A percentile compares a stretch with the other conserved stretches of the same genome.
Evolutionary conservation across 2,888 invertebrate species (phyloP).

Genomic region (Cheilosia variabilis): DNA sequence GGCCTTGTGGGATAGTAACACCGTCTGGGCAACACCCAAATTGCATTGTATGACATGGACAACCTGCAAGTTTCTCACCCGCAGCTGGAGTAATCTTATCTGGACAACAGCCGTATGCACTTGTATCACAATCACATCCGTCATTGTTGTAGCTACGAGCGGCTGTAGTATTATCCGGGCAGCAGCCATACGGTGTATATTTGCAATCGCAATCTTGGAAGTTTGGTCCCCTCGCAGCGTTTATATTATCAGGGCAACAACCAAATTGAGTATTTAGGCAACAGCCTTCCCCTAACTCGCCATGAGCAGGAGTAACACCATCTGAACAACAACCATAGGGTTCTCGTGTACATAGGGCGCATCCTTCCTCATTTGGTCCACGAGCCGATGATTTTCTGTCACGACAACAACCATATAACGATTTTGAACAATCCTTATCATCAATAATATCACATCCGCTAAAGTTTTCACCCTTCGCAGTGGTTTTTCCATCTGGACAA

Average conservation of each 20-base stretch:
- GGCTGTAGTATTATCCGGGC: conserved; percentile 91
- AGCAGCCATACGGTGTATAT: conserved; percentile 91
- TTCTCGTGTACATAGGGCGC: conserved; percentile 88
- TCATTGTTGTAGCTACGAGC: conserved; percentile 91
- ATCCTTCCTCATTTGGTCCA: conserved; percentile 90
- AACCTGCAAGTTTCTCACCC: conserved; percentile 92
- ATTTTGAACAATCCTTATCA: conserved; percentile 84
- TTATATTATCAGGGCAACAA: conserved; percentile 96
- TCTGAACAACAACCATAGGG: conserved; percentile 95
- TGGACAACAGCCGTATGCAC: conserved; percentile 92
- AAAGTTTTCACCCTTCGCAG: conserved; percentile 86
- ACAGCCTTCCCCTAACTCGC: conserved; percentile 92
- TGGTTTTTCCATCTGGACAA: conserved; percentile 88
- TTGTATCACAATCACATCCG: conserved; percentile 92
- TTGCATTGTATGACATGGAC: conserved; percentile 92
- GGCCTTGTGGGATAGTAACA: conserved; percentile 89
- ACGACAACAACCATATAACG: conserved; percentile 90
- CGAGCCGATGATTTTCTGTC: conserved; percentile 87
- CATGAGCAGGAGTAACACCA: conserved; percentile 92
- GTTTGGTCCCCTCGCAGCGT: conserved; percentile 91
- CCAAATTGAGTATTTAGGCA: conserved; percentile 89
- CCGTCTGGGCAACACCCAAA: conserved; percentile 97
- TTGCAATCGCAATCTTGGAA: conserved; percentile 92
- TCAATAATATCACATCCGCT: conserved; percentile 78
- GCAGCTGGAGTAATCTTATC: conserved; percentile 90